These are phyloP conservation scores for Axea sp. DNA, from an alignment of 2,888 invertebrate genomes.

Conservation along the genomic window DNA sequence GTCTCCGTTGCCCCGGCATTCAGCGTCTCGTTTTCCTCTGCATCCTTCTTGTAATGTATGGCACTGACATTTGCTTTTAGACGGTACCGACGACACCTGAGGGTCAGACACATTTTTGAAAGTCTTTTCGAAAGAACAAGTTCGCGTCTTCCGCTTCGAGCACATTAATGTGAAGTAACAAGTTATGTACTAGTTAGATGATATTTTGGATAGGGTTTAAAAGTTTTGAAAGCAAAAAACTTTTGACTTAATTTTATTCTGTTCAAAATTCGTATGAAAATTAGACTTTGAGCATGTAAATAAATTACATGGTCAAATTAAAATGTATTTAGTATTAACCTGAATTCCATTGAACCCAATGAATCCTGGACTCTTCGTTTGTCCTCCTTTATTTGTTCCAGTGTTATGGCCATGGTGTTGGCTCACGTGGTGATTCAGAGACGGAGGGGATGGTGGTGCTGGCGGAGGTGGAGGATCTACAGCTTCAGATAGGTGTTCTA, in stretches of 20 bases:
- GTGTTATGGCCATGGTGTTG: slow-evolving; percentile 64
- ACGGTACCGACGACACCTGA: slow-evolving; percentile 66
- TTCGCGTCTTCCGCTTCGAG: slow-evolving; percentile 10
- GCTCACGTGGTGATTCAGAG: slow-evolving; percentile 63
- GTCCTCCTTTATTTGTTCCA: slow-evolving; percentile 16
- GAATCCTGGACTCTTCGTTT: slow-evolving; percentile 64
- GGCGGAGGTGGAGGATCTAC: slow-evolving; percentile 19
- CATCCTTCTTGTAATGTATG: slow-evolving; percentile 73
- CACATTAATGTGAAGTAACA: slow-evolving; percentile 36
- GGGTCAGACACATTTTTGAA: slow-evolving; percentile 52
- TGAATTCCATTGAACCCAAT: slow-evolving; percentile 73
- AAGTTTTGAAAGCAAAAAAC: no score
- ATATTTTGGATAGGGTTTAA: no score
- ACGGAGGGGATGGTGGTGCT: slow-evolving; percentile 10
- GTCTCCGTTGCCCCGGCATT: slow-evolving; percentile 71
- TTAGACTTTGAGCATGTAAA: no score
- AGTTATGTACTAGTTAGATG: slow-evolving; percentile 28
- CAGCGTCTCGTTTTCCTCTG: slow-evolving; percentile 69
- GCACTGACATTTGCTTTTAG: slow-evolving; percentile 75
- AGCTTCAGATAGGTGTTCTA: slow-evolving; percentile 30
- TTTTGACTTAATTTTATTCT: no score
- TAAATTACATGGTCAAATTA: no score
- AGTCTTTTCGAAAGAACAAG: slow-evolving; percentile 37
- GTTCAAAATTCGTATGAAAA: no score
- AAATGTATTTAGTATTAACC: slow-evolving; percentile 62